These are phyloP conservation scores for Spisula subtruncata DNA, from an alignment of 2,888 invertebrate genomes.

Conservation along the genomic window DNA sequence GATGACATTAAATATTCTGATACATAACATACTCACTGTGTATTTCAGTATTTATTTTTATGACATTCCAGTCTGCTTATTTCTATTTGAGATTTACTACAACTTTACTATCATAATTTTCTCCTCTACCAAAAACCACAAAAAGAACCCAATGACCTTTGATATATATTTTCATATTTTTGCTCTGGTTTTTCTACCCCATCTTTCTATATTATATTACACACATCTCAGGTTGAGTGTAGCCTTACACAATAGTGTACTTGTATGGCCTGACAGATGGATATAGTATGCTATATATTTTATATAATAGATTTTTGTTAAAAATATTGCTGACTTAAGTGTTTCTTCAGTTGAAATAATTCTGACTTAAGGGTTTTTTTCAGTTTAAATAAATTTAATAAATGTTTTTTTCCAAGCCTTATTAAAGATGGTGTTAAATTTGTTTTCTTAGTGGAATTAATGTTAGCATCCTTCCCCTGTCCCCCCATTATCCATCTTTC, in stretches of 20 bases:
- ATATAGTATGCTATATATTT: neutral
- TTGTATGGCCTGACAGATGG: neutral
- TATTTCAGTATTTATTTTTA: neutral
- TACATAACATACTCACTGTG: neutral
- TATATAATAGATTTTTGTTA: neutral
- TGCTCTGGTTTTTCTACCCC: neutral
- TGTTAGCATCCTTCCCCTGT: too few relatives aligned
- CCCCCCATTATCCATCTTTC: too few relatives aligned
- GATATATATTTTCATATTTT: too few relatives aligned
- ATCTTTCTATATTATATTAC: too few relatives aligned
- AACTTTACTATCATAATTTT: neutral
- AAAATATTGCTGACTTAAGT: neutral
- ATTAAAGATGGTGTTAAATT: too few relatives aligned
- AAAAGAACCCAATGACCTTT: conserved; percentile 1
- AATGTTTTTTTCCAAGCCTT: too few relatives aligned
- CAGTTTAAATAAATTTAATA: too few relatives aligned
- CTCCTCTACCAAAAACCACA: neutral
- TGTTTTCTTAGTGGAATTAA: too few relatives aligned
- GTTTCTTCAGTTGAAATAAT: neutral
- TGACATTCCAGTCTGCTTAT: neutral
- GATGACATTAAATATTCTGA: neutral
- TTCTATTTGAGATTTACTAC: neutral
- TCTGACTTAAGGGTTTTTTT: neutral
- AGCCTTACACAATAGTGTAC: neutral
- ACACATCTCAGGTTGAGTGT: neutral